Evolutionary conservation across 2,113 vertebrate genomes (phyloP).

Genomic region (Pluvialis apricaria): DNA sequence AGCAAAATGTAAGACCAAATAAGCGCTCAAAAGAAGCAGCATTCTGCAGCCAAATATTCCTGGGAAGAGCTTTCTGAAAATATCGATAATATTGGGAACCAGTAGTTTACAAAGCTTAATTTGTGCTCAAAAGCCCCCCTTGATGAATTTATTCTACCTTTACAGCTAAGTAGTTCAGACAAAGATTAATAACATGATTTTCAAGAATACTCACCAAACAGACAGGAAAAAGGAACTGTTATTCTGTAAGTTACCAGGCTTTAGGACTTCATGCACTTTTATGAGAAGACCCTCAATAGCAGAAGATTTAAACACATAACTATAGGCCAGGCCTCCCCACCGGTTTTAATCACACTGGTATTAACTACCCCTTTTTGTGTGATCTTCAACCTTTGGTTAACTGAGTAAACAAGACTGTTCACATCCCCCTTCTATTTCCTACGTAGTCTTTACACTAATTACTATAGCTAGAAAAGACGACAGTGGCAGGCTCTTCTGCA

Average conservation of each 20-base stretch:
- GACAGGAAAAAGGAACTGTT: background rate
- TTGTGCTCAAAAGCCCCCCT: background rate
- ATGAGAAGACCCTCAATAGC: background rate
- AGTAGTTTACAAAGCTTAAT: background rate
- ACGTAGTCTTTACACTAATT: background rate
- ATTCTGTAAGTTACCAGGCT: background rate
- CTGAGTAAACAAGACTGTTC: background rate
- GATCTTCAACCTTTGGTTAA: background rate
- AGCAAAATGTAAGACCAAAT: conserved; percentile 50
- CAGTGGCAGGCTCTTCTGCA: background rate
- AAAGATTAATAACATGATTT: background rate
- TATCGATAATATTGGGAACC: background rate
- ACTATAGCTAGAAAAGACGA: background rate
- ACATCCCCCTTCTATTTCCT: background rate
- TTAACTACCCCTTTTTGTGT: background rate
- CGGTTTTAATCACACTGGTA: background rate
- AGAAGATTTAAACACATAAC: background rate
- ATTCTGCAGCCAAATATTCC: conserved; percentile 31
- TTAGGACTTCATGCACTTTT: background rate
- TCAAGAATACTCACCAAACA: background rate
- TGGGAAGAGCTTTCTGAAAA: conserved; percentile 52
- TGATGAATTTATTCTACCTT: background rate
- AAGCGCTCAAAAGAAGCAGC: conserved; percentile 28
- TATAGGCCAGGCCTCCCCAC: background rate
- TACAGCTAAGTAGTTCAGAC: background rate